Conservation (phyloP, 2,113 vertebrate genomes). For the Sceloporus tristichus region DNA sequence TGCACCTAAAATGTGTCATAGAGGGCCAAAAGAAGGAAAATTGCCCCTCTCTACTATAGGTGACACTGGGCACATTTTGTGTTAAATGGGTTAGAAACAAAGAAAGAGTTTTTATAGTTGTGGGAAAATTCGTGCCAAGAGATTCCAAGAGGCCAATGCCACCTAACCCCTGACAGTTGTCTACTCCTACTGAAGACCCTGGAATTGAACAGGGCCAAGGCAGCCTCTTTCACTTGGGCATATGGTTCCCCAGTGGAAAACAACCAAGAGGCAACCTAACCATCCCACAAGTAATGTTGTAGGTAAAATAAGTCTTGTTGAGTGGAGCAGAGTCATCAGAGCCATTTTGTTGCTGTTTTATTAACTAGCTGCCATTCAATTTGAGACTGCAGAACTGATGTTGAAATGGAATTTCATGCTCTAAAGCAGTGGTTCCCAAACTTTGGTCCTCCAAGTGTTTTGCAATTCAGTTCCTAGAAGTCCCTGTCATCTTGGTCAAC, state of each 20-base stretch:
- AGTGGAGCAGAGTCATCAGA: not conserved
- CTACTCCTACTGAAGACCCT: not conserved
- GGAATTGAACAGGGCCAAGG: not conserved
- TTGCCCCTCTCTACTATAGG: no score
- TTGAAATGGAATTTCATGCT: not conserved
- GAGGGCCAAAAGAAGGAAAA: no score
- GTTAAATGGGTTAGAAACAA: not conserved
- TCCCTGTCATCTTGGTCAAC: no score
- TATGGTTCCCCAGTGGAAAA: not conserved
- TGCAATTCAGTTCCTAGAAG: no score
- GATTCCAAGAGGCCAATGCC: not conserved
- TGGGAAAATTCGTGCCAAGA: no score
- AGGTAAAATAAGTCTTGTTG: not conserved
- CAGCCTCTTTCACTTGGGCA: not conserved
- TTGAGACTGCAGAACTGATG: not conserved
- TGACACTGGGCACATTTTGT: not conserved
- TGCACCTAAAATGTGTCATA: no score
- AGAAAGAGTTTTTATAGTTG: no score
- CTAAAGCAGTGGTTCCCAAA: not conserved
- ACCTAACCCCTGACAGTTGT: not conserved
- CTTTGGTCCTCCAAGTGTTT: no score
- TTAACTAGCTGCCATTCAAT: not conserved
- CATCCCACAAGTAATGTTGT: not conserved
- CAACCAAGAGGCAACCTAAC: not conserved
- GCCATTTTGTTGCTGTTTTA: not conserved